phyloP scores from a whole-genome alignment of 2,113 vertebrate genomes.

The Podilymbus podiceps region DNA sequence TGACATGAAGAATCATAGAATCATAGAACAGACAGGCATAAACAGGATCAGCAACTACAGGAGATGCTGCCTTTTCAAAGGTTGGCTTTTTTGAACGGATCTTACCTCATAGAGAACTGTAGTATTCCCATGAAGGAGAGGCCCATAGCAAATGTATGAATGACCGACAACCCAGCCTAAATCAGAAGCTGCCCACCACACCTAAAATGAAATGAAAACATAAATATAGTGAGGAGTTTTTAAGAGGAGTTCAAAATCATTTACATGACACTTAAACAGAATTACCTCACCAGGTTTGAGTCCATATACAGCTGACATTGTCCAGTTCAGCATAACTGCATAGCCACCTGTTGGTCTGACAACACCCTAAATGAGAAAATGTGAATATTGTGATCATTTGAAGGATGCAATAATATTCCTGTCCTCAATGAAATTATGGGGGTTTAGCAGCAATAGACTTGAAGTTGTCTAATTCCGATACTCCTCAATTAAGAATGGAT shows the following conservation, averaged over 20 bases:
- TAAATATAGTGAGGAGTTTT: background rate
- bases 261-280: background rate
- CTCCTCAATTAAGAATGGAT: background rate
- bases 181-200: slow-evolving; percentile 98
- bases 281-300: slow-evolving; percentile 92
- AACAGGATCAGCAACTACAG: background rate
- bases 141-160: slow-evolving; percentile 96
- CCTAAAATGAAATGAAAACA: slow-evolving; percentile 73
- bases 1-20: background rate
- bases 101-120: slow-evolving; percentile 93
- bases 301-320: slow-evolving; percentile 93
- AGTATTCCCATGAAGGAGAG: slow-evolving; percentile 92
- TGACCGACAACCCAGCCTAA: slow-evolving; percentile 98
- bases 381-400: background rate
- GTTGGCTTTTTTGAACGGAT: background rate
- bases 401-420: background rate
- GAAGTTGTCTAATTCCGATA: background rate
- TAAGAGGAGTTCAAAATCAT: background rate
- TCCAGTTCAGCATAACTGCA: slow-evolving; percentile 96
- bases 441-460: background rate
- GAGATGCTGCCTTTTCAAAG: background rate
- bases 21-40: background rate
- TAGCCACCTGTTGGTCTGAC: slow-evolving; percentile 93
- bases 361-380: slow-evolving; percentile 80
- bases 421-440: background rate